A percentile compares a stretch with the other conserved stretches of the same genome.
These are phyloP conservation scores for Lonchura striata DNA, from an alignment of 2,113 vertebrate genomes.

Conservation along the genomic window DNA sequence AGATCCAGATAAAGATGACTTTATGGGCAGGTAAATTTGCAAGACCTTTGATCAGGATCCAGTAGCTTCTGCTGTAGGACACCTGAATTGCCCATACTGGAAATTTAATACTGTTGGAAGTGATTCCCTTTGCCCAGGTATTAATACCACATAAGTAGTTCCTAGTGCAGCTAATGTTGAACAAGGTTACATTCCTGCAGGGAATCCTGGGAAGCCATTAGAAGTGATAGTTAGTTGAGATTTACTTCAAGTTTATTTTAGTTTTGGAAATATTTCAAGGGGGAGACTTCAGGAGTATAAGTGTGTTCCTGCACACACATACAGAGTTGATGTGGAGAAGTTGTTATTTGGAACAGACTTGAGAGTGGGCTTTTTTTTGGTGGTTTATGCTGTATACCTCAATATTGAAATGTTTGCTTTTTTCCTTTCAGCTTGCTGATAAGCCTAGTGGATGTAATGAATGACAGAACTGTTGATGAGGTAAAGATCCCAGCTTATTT, in stretches of 20 bases:
- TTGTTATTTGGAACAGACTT: not conserved
- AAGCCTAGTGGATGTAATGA: slow-evolving; percentile 87
- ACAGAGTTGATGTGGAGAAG: not conserved
- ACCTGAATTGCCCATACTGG: not conserved
- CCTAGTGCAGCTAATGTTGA: not conserved
- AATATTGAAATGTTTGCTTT: not conserved
- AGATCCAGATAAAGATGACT: slow-evolving; percentile 93
- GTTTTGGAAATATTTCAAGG: not conserved
- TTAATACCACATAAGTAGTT: not conserved
- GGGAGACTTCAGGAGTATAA: not conserved
- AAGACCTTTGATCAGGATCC: not conserved
- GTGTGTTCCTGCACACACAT: rapidly evolving
- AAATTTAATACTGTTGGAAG: not conserved
- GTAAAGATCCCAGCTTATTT: slow-evolving; percentile 69
- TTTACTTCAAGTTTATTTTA: not conserved
- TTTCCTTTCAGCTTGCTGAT: slow-evolving; percentile 80
- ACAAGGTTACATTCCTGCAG: not conserved
- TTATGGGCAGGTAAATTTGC: slow-evolving; percentile 85
- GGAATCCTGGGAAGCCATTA: not conserved
- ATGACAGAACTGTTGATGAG: slow-evolving; percentile 83
- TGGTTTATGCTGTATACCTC: not conserved
- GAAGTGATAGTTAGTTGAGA: not conserved
- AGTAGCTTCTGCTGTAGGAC: not conserved
- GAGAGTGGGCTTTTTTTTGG: not conserved
- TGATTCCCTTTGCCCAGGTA: not conserved